Percentiles rank a stretch among this genome's conserved stretches.
Evolutionary conservation across 2,888 invertebrate species (phyloP).

Genomic region (Lymantria monacha): DNA sequence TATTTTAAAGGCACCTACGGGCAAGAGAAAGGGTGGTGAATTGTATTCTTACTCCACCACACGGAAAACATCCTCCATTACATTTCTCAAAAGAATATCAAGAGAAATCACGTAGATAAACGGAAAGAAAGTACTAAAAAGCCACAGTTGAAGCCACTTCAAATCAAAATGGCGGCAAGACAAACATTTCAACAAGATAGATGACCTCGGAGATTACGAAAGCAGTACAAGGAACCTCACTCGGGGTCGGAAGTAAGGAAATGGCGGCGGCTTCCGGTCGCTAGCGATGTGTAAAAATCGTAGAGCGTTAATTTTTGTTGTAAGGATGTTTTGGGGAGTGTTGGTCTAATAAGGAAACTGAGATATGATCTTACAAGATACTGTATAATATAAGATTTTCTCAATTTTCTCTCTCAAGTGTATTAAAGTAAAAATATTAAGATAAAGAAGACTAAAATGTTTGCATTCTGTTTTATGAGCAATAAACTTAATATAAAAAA

Average conservation of each 20-base stretch:
- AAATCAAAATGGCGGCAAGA: constrained; percentile 41
- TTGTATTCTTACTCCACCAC: no score
- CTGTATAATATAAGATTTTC: constrained; percentile 8
- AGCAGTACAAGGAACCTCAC: constrained; percentile 45
- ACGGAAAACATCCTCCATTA: no score
- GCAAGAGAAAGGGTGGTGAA: no score
- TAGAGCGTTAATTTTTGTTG: constrained; percentile 37
- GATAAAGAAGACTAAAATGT: no score
- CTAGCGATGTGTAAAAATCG: constrained; percentile 36
- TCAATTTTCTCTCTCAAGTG: no score
- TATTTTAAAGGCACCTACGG: no score
- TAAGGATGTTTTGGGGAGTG: constrained; percentile 10
- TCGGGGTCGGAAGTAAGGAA: constrained; percentile 53
- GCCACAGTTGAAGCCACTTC: constrained; percentile 12
- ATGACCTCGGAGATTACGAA: constrained; percentile 45
- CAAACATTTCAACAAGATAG: constrained; percentile 47
- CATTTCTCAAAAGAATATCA: no score
- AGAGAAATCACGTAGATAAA: no score
- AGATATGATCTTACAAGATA: neutral
- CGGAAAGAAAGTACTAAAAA: no score
- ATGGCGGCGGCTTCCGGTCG: constrained; percentile 51
- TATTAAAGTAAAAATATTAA: no score
- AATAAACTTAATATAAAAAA: no score
- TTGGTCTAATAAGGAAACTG: neutral
- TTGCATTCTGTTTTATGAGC: no score